Conservation (phyloP, 2,888 invertebrate species). For the Halocaridina rubra region DNA sequence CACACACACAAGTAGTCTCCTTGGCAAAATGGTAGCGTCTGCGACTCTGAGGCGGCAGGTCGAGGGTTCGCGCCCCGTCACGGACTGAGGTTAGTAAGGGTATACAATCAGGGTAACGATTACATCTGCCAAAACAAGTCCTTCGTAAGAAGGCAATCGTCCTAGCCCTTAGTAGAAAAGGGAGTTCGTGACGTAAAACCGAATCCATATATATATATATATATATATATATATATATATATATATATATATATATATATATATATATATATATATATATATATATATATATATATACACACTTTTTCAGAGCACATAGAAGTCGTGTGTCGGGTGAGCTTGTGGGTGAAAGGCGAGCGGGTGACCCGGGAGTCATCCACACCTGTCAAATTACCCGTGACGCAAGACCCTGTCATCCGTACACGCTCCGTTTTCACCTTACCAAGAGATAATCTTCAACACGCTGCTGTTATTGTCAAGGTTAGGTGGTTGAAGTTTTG, state of each 20-base stretch:
- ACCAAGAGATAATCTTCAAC: conserved; percentile 23
- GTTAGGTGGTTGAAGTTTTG: too few relatives aligned
- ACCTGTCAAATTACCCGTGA: conserved; percentile 40
- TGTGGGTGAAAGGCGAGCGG: conserved; percentile 46
- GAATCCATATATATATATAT: too few relatives aligned
- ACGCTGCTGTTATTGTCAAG: conserved; percentile 47
- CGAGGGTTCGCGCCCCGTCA: too few relatives aligned
- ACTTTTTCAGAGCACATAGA: conserved; percentile 19
- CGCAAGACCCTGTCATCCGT: conserved; percentile 37
- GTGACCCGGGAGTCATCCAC: conserved; percentile 16
- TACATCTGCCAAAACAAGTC: too few relatives aligned
- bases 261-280: background rate
- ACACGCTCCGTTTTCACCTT: conserved; percentile 29
- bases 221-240: background rate
- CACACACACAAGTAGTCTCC: too few relatives aligned
- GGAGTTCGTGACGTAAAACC: too few relatives aligned
- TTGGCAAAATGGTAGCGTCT: too few relatives aligned
- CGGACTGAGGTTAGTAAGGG: too few relatives aligned
- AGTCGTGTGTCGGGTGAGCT: conserved; percentile 35
- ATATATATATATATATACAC: background rate
- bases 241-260: background rate
- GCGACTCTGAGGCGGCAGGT: too few relatives aligned
- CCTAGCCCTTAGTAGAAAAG: too few relatives aligned
- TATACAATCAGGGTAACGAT: too few relatives aligned
- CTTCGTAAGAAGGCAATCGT: too few relatives aligned